These are phyloP conservation scores for Salarias fasciatus DNA, from an alignment of 2,797 vertebrate species.

Conservation along the genomic window DNA sequence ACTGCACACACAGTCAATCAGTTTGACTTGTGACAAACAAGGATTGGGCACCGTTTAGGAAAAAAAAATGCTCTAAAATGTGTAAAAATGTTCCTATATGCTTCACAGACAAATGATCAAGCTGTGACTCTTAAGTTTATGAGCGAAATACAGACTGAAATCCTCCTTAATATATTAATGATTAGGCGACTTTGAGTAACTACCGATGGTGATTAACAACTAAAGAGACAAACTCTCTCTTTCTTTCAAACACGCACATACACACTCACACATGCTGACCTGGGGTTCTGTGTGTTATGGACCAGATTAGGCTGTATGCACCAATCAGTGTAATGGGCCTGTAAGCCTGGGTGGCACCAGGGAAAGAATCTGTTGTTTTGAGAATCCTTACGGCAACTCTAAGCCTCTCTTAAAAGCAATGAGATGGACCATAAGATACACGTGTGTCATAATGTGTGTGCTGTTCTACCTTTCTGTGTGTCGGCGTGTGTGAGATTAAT, in stretches of 20 bases:
- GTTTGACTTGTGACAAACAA: slow-evolving; percentile 4
- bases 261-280: slow-evolving; percentile 39
- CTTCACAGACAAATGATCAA: not conserved
- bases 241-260: slow-evolving; percentile 7
- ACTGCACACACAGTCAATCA: slow-evolving; percentile 8
- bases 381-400: slow-evolving; percentile 69
- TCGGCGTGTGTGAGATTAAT: slow-evolving; percentile 18
- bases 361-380: slow-evolving; percentile 76
- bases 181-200: slow-evolving; percentile 24
- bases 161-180: slow-evolving; percentile 14
- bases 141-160: not conserved
- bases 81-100: not conserved
- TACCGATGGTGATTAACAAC: slow-evolving; percentile 23
- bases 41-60: not conserved
- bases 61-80: slow-evolving; percentile 4
- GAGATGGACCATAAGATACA: slow-evolving; percentile 68
- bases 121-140: slow-evolving; percentile 15
- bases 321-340: slow-evolving; percentile 82
- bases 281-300: slow-evolving; percentile 70
- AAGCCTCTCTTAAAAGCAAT: slow-evolving; percentile 75
- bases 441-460: slow-evolving; percentile 38
- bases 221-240: slow-evolving; percentile 6
- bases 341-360: slow-evolving; percentile 75
- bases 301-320: slow-evolving; percentile 76
- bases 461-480: slow-evolving; percentile 16